A percentile compares a stretch with the other conserved stretches of the same genome.
Conservation (phyloP, 92 coral and sea anemone genomes). For the Epizoanthus illoricatus region DNA sequence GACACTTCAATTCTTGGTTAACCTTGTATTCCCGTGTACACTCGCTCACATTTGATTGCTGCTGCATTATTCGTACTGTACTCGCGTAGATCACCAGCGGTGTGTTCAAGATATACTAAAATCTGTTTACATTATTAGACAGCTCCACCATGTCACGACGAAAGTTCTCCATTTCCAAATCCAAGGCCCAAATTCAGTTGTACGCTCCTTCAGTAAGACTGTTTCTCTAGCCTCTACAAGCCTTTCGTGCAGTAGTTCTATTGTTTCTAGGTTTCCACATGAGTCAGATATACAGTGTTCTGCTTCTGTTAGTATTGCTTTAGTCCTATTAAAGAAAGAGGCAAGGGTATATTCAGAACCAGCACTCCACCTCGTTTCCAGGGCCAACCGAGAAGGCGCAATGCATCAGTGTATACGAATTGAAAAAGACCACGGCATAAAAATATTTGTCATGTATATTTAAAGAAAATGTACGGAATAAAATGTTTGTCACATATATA, state of each 20-base stretch:
- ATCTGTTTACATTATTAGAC: conserved; percentile 48
- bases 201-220: conserved; percentile 50
- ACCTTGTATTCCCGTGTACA: conserved; percentile 63
- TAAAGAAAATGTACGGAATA: too few species aligned
- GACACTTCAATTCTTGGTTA: conserved; percentile 61
- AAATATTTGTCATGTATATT: too few species aligned
- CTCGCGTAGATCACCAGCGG: conserved; percentile 36
- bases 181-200: conserved; percentile 22
- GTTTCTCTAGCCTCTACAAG: conserved; percentile 72
- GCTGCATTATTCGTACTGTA: neutral
- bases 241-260: conserved; percentile 55
- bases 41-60: conserved; percentile 37
- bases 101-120: conserved; percentile 50
- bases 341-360: conserved; percentile 55
- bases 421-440: too few species aligned
- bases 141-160: conserved; percentile 58
- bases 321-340: conserved; percentile 52
- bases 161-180: conserved; percentile 56
- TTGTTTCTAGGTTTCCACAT: conserved; percentile 44
- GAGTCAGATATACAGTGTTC: conserved; percentile 57
- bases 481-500: too few species aligned
- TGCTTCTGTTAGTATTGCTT: conserved; percentile 60
- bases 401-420: too few species aligned
- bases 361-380: conserved; percentile 42
- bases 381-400: too few species aligned